Conservation (phyloP, 2,888 invertebrate genomes). For the Lithophane socia region DNA sequence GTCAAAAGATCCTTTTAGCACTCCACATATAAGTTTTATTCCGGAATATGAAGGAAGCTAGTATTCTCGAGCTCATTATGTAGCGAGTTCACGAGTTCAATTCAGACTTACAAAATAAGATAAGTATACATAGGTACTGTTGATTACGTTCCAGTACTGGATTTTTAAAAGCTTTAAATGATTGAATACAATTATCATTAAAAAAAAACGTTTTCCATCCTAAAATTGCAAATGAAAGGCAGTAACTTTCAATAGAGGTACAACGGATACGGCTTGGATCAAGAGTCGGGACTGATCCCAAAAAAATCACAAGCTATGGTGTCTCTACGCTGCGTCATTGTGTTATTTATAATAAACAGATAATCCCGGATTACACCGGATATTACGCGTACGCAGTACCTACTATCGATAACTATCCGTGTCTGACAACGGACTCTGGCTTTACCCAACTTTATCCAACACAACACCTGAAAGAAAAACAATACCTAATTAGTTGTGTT, state of each 20-base stretch:
- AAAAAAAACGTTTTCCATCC: too few species aligned
- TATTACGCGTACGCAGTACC: slow-evolving; percentile 10
- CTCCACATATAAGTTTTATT: too few species aligned
- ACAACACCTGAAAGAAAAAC: background rate
- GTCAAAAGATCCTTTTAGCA: too few species aligned
- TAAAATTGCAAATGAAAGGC: too few species aligned
- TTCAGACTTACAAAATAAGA: background rate
- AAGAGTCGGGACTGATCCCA: background rate
- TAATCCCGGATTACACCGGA: slow-evolving; percentile 27
- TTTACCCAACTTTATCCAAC: slow-evolving; percentile 19
- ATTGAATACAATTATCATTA: too few species aligned
- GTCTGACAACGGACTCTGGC: background rate
- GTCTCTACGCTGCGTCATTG: slow-evolving; percentile 1
- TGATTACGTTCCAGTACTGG: background rate
- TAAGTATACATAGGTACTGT: too few species aligned
- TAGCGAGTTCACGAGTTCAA: background rate
- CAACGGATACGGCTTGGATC: background rate
- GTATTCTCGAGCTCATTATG: background rate
- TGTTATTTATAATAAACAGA: slow-evolving; percentile 11
- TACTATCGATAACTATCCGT: slow-evolving; percentile 29
- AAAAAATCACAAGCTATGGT: background rate
- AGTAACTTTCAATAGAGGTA: background rate
- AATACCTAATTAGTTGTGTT: slow-evolving; percentile 18
- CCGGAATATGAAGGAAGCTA: background rate
- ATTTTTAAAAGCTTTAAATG: background rate